phyloP scores from a whole-genome alignment of 1,140 invertebrate genomes.

The Tetranychus cinnabarinus region DNA sequence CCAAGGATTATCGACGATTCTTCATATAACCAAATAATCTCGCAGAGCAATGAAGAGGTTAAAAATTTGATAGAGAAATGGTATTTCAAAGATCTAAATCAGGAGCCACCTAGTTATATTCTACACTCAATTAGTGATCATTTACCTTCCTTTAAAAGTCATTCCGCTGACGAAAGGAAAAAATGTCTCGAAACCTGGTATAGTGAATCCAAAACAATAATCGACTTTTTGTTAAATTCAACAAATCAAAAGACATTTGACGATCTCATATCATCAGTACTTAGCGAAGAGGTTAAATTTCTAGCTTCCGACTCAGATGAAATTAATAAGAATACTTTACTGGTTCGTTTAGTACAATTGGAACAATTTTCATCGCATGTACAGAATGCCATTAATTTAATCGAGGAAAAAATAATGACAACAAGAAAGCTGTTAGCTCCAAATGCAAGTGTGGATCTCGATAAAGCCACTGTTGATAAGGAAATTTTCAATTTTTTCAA shows the following conservation, averaged over 20 bases:
- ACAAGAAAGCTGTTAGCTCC: background rate
- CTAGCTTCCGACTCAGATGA: background rate
- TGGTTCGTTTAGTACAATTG: background rate
- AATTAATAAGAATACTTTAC: background rate
- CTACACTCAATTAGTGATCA: background rate
- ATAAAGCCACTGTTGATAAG: background rate
- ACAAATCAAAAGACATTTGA: background rate
- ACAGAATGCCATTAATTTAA: background rate
- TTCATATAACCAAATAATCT: background rate
- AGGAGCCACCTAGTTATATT: background rate
- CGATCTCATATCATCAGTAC: background rate
- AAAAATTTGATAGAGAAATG: background rate
- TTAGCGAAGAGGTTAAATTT: background rate
- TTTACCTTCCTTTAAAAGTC: background rate
- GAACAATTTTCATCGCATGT: background rate
- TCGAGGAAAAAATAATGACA: background rate
- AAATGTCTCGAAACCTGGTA: background rate
- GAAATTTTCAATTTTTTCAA: background rate
- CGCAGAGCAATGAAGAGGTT: background rate
- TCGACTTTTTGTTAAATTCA: background rate
- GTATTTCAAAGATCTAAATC: background rate
- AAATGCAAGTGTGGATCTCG: background rate
- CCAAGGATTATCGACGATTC: background rate
- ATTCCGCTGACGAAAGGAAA: background rate
- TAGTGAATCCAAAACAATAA: background rate